Percentiles rank a stretch among this genome's conserved stretches.
Evolutionary conservation across 2,113 vertebrate species (phyloP).

Genomic region (Prietella phreatophila): DNA sequence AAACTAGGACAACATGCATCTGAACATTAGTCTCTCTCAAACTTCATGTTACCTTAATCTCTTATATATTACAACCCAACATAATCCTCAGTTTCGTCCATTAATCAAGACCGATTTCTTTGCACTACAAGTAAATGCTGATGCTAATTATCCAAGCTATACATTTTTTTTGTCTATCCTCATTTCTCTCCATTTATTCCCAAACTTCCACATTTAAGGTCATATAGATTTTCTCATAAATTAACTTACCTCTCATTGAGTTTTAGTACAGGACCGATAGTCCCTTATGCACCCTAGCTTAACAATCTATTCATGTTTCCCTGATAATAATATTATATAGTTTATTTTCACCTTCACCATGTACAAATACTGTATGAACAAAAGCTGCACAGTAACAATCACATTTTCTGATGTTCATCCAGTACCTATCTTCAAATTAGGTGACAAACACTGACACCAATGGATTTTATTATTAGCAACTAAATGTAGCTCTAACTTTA

Average conservation of each 20-base stretch:
- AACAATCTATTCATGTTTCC: conserved; percentile 62
- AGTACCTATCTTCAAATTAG: conserved; percentile 67
- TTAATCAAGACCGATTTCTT: background rate
- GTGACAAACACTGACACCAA: conserved; percentile 72
- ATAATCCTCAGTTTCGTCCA: background rate
- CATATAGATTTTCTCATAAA: conserved; percentile 8
- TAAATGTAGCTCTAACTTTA: conserved; percentile 70
- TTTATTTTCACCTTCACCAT: conserved; percentile 78
- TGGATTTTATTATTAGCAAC: conserved; percentile 66
- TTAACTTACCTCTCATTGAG: conserved; percentile 47
- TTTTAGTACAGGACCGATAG: conserved; percentile 21
- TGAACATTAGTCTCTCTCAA: background rate
- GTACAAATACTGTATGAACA: conserved; percentile 71
- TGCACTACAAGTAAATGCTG: background rate
- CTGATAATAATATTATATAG: conserved; percentile 68
- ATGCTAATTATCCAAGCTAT: background rate
- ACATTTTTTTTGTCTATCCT: background rate
- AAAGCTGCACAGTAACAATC: conserved; percentile 75
- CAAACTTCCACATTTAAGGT: background rate
- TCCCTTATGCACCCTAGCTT: conserved; percentile 26
- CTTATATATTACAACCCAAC: background rate
- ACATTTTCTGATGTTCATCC: conserved; percentile 71
- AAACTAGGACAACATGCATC: background rate
- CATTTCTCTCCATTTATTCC: background rate
- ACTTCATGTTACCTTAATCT: background rate